Evolutionary conservation across 2,888 invertebrate genomes (phyloP), one percentile per base, ranked within the genome.

Genomic region (Linhomoeus sp.): DNA sequence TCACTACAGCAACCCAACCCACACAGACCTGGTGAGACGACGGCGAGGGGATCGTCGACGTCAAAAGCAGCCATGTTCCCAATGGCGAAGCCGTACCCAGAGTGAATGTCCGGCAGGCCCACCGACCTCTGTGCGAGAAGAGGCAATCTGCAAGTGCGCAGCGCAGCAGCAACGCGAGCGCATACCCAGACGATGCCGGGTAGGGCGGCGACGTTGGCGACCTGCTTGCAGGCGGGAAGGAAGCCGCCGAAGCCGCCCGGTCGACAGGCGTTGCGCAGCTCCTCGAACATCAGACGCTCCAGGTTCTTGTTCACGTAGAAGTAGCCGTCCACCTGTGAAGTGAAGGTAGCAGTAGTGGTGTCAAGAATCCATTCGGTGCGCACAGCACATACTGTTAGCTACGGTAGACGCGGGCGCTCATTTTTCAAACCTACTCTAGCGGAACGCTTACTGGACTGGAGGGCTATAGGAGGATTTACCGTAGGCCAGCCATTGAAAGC

Each of bases 31-130:
- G 97, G 97, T 7, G 88, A 88, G 3, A 90, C 90, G 52, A 97
- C 82, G 7, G 94, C 81, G 52, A 78, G 73, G 0, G 87, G 86
- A 71, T 97, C 77, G 56, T 77, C 73, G 70, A 85, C 79, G 69
- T 97, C 94, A 71, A 99, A 99, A 3, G 97, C 97, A 51, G 97
- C 97, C 85, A 97, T 92, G 67, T 99, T 97, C 45, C 92, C 90
- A 66, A 97, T 99, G 17, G 97, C 94, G 76, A 99, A 97, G 45
- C 97, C 97, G 72, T 99, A 99, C 19, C 97, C 97, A 3, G 92
- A 86, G 68, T 94, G 94, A 20, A 94, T 78, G 71, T 94, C 94
- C 0, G 94, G 94, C 49, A 94, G 72, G 2, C 92, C 94, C 49
- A 94, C 80, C 1, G 92, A 92, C 56, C 67, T 75, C 66, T 66